Evolutionary conservation across 2,113 vertebrate genomes (phyloP), one percentile per base, ranked within the genome.

Genomic region (Brachyhypopomus occidentalis): DNA sequence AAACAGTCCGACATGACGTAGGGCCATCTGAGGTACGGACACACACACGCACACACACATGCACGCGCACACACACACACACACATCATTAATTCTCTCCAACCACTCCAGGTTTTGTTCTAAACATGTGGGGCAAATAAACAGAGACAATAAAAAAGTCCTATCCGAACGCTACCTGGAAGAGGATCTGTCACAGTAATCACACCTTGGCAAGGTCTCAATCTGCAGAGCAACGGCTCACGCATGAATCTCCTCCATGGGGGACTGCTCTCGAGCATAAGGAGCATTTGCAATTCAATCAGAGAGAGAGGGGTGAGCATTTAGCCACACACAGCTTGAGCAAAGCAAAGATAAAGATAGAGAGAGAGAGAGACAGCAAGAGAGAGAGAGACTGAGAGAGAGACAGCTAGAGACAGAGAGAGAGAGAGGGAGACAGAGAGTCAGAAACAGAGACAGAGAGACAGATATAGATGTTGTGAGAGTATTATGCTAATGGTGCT

Each of bases 201-300:
- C 41, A 59, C 48, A 22, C 16, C 55, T 11, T 48, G 36, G 41
- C 56, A 63, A 67, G 34, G 78, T 60, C 67, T 73, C 60, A 66
- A 63, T 78, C 73, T 74, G 48, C 30, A 25, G 12, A 77, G 69
- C 77, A 78, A 75, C 75, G n/a, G 41, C 55, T 22, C 14, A 60
- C 56, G 59, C 14, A 41, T 38, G 34, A 30, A 34, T 64, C 34
- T 71, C 36, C 59, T 56, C 72, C 23, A 72, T 73, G 69, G 71
- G 78, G 59, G 72, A 58, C 60, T 48, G 63, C 73, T 79, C 7
- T 11, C 62, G 69, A 45, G 59, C 73, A 84, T 64, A 79, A 62
- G 58, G 38, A 71, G 41, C 63, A 85, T 84, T 84, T 82, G 79
- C 79, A 87, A 84, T 84, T 83, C 84, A 80, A 80, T 79, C 52